Evolutionary conservation across 1,140 invertebrate species (phyloP), one percentile per base, ranked within the genome.

Genomic region (Helicoverpa zea): DNA sequence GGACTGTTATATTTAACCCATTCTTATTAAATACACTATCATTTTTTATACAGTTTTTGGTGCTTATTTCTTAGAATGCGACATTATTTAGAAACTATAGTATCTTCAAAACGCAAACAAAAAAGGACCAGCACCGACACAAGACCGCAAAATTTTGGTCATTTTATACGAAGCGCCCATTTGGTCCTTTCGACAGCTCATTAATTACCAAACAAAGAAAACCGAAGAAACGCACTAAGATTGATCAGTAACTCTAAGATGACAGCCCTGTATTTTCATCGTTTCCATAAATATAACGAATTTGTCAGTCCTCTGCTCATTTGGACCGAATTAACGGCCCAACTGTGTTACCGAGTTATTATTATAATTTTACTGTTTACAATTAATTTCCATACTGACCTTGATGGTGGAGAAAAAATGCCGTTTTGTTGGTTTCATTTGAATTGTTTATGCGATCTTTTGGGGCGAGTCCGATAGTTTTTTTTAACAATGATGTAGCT

Each of bases 231-330:
- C 23, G 66, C 47, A 29, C n/a, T 35, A 66, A 77, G 61, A 47
- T 54, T 77, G 75, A 77, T 77, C 59, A 30, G 47, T 35, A 54
- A 72, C 4, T 54, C 68, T 5, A 52, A 23, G 16, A 51, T 64
- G 75, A 66, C 82, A 90, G 35, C 87, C 86, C 87, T 88, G 84
- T 66, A 66, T 64, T 86, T 86, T 89, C 89, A 63, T 80, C 84
- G 54, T 54, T 35, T 56, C 70, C 80, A 80, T 89, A 89, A 88
- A 90, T 88, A 90, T 91, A 88, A 88, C 88, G 82, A 89, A 89
- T 89, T 89, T 92, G 89, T 91, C 89, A 89, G 73, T 87, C 86
- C 72, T 49, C 88, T 81, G 84, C 86, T 89, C 87, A 89, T 91
- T 89, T 80, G 74, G 73, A 79, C 35, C 83, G 83, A 88, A 90